Evolutionary conservation across 2,888 invertebrate species (phyloP).

Genomic region (Dryococelus australis): DNA sequence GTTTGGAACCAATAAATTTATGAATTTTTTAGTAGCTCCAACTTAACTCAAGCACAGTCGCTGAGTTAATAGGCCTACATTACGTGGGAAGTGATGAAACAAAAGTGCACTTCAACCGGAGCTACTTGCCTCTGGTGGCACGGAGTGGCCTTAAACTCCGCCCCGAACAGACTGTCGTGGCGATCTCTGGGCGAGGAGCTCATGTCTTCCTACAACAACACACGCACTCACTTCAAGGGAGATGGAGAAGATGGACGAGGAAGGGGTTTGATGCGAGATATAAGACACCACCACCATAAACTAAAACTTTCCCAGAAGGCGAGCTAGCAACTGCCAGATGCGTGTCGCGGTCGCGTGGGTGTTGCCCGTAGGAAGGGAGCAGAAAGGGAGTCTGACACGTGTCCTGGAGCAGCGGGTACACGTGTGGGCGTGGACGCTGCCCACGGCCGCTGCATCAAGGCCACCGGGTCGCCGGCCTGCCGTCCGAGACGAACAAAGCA

Average conservation of each 20-base stretch:
- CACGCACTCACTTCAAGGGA: conserved; percentile 22
- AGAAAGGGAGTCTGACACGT: background rate
- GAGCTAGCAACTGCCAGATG: background rate
- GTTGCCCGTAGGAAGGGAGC: background rate
- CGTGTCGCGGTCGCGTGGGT: background rate
- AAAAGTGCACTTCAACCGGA: too few species aligned
- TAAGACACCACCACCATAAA: too few species aligned
- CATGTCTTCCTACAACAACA: conserved; percentile 50
- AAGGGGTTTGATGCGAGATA: too few species aligned
- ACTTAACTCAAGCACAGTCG: too few species aligned
- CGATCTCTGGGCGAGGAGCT: conserved; percentile 52
- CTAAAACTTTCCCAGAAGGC: too few species aligned
- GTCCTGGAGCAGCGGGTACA: background rate
- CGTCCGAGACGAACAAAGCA: conserved; percentile 5
- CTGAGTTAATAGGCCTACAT: too few species aligned
- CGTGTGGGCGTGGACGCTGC: background rate
- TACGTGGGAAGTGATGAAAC: too few species aligned
- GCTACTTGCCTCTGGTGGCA: conserved; percentile 56
- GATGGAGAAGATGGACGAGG: too few species aligned
- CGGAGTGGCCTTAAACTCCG: conserved; percentile 54
- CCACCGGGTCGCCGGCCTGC: conserved; percentile 4
- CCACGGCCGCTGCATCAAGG: background rate
- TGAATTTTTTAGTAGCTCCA: too few species aligned
- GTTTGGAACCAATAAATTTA: too few species aligned
- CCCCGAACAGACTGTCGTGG: conserved; percentile 54